Evolutionary conservation across 2,888 invertebrate species (phyloP), one percentile per base, ranked within the genome.

Genomic region (Enchytraeus crypticus): DNA sequence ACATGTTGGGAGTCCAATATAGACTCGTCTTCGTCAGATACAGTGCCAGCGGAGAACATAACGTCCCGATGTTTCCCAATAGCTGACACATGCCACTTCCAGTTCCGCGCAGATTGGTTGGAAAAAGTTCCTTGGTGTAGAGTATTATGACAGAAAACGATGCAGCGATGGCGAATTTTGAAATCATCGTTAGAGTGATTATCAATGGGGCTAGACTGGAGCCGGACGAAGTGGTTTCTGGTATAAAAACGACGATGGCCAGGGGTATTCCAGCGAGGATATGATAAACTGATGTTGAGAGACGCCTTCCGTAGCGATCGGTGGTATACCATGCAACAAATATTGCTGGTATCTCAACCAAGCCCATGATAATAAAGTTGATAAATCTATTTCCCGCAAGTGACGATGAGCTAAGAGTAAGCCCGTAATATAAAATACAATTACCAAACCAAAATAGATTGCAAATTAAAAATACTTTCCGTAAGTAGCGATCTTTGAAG

Each of bases 341-440:
- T 46, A 27, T 49, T 5, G 71, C 71, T 0, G 73, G 72, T 21
- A 71, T 62, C 54, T 74, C 73, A 2, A 71, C 70, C 4, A 73
- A 14, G 2, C 68, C 70, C 11, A 68, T 68, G 18, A 74, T 64
- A 34, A 72, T 66, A 59, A 71, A 73, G 65, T 73, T 75, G 18
- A 75, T 34, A 54, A 70, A 72, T 8, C 73, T 57, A 61, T 74
- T 66, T 5, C 73, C 73, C 14, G 70, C 70, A 27, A 74, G 60
- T 11, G 63, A 65, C 2, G 74, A 68, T 0, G 74, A 69, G 2
- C 68, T 67, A 56, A 75, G 61, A 60, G 71, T 71, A 49, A 75
- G 62, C 2, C 72, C 73, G 53, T 71, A 73, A 61, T 74, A 75
- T 2, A 71, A 71, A 5, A 70, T 30, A 51, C 66, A 69, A 64